These are phyloP conservation scores for Seira ritae DNA, from an alignment of 2,888 invertebrate genomes.

Conservation along the genomic window DNA sequence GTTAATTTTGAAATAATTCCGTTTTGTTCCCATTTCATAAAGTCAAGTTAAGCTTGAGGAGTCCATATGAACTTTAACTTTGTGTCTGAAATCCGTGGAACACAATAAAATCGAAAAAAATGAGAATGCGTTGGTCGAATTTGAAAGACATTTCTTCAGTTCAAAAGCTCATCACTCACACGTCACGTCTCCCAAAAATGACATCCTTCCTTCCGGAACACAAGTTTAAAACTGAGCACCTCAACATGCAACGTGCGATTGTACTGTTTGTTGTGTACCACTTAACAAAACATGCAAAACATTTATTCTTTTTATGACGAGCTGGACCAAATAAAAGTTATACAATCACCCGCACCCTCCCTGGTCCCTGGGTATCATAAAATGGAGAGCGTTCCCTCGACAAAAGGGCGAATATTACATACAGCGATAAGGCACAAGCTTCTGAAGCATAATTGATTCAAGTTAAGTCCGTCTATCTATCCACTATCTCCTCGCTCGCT, in stretches of 20 bases:
- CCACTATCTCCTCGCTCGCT: no score
- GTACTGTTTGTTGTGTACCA: not conserved
- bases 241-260: not conserved
- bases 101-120: no score
- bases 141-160: no score
- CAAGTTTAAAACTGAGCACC: slow-evolving; percentile 3
- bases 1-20: not conserved
- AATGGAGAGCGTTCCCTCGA: slow-evolving; percentile 39
- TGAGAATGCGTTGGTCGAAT: no score
- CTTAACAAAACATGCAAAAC: slow-evolving; percentile 6
- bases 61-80: no score
- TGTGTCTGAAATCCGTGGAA: no score
- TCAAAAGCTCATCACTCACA: no score
- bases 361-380: slow-evolving; percentile 43
- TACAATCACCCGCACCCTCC: slow-evolving; percentile 59
- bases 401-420: not conserved
- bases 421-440: slow-evolving; percentile 27
- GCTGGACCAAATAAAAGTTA: slow-evolving; percentile 24
- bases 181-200: no score
- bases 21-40: slow-evolving; percentile 20
- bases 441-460: not conserved
- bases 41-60: not conserved
- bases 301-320: not conserved
- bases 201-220: not conserved
- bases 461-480: not conserved